Base-by-base conservation (phyloP, 53 echinoderm and acorn worm genomes). In the Astropecten irregularis region DNA sequence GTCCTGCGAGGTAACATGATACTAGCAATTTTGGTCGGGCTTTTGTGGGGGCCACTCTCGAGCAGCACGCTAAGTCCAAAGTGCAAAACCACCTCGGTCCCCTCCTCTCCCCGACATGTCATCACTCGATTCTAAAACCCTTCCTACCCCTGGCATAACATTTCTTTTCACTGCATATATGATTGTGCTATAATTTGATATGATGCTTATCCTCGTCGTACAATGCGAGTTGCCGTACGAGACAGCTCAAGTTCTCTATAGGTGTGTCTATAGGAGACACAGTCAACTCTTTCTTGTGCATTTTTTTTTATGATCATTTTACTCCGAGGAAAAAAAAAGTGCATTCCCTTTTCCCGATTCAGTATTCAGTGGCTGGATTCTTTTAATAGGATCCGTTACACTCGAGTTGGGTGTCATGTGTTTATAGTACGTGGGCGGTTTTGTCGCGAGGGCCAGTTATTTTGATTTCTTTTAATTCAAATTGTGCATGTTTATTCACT, bases 141-240 rank as follows among this genome's bases (percentile, higher is more conserved):
- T 19, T 19, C 19, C 2, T 38, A 21, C 36, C 55, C n/a, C 13
- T 76, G 57, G 29, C 76, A 76, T 76, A 76, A 76, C 76, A 76
- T 76, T 76, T 76, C 76, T 58, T 76, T 58, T 76, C 76, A 76
- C 28, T 15, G 40, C 56, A 29, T 57, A 76, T 76, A 58, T 58
- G 58, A 76, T 76, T 76, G 76, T 76, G 30, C 56, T 25, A 56
- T 76, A 76, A 76, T 76, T 76, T 76, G 76, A 76, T 76, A 76
- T 76, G 76, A 40, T 40, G 56, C 25, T 57, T 27, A 25, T 76
- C 55, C 55, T 44, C 22, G 40, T 76, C 38, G 9, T 38, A 76
- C 76, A 76, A 76, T 76, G 57, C 76, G n/a, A 76, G 56, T 58
- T 58, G 76, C 26, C 56, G 57, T 76, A 15, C 6, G 21, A 15